Conservation (phyloP, 2,888 invertebrate species). For the Magallana nippona region DNA sequence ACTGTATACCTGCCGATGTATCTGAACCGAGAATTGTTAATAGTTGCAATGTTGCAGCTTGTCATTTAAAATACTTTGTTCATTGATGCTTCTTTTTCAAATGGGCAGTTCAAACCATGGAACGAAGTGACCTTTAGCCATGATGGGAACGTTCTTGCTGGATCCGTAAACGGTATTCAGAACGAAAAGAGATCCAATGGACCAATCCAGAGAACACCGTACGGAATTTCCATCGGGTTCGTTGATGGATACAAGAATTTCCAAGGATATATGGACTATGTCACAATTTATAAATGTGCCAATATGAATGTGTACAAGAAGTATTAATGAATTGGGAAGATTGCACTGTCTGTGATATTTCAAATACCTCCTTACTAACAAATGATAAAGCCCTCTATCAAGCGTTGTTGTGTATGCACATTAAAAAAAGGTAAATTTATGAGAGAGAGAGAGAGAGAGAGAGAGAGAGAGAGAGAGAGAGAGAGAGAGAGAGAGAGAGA, state of each 20-base stretch:
- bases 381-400: background rate
- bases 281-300: constrained; percentile 38
- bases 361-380: background rate
- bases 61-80: too few species aligned
- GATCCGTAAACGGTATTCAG: constrained; percentile 6
- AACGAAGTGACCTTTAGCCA: constrained; percentile 34
- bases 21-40: too few species aligned
- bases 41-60: too few species aligned
- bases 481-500: too few species aligned
- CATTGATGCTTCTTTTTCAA: background rate
- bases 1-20: too few species aligned
- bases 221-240: constrained; percentile 41
- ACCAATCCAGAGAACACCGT: background rate
- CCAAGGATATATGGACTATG: constrained; percentile 41
- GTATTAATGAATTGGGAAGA: constrained; percentile 14
- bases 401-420: too few species aligned
- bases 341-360: constrained; percentile 10
- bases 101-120: constrained; percentile 13
- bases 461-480: too few species aligned
- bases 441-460: too few species aligned
- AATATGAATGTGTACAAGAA: constrained; percentile 16
- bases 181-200: background rate
- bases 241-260: constrained; percentile 37
- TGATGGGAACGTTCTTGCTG: constrained; percentile 23
- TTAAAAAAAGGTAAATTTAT: too few species aligned